Percentiles rank a stretch among this genome's conserved stretches.
Evolutionary conservation across 2,797 vertebrate genomes (phyloP).

Genomic region (Spheniscus humboldti): DNA sequence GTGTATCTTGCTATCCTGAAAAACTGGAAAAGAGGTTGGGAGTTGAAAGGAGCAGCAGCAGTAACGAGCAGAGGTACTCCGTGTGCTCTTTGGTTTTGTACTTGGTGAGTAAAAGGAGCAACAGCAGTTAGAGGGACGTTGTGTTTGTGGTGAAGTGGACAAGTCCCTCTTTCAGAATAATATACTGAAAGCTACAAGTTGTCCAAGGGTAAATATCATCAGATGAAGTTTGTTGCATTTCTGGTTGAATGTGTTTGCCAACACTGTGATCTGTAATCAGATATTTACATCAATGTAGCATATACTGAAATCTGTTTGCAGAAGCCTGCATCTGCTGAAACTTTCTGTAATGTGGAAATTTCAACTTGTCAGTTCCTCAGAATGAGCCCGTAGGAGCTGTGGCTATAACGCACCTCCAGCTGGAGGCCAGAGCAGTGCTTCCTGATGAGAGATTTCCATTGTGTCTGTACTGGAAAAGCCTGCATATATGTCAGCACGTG

Average conservation of each 20-base stretch:
- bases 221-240: background rate
- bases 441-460: background rate
- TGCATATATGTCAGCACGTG: background rate
- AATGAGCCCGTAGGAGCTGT: background rate
- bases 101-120: background rate
- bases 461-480: background rate
- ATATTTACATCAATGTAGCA: background rate
- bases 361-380: background rate
- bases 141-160: background rate
- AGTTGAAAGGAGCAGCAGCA: background rate
- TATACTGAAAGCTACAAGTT: background rate
- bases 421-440: background rate
- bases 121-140: fast-evolving
- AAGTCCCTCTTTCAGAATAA: background rate
- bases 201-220: background rate
- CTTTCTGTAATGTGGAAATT: background rate
- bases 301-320: background rate
- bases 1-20: fast-evolving
- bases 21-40: background rate
- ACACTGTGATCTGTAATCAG: background rate
- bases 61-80: background rate
- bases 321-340: background rate
- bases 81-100: background rate
- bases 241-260: background rate
- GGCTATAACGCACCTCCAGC: background rate